Evolutionary conservation across 2,888 invertebrate species (phyloP), one percentile per base, ranked within the genome.

Genomic region (Dyspetes luteomarginatus): DNA sequence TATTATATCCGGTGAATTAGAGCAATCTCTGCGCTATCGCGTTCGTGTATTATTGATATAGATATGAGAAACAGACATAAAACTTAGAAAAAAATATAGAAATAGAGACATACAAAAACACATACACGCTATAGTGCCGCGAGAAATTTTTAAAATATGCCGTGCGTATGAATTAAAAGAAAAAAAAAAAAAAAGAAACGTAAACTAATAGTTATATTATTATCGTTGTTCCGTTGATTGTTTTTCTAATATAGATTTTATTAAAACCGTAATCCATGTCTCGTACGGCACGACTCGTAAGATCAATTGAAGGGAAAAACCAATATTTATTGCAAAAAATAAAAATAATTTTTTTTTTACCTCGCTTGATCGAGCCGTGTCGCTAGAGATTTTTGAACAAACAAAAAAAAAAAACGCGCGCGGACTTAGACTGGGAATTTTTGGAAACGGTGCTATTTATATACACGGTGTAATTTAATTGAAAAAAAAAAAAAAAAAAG

Each of bases 141-240:
- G 86, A 87, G 82, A 89, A 86, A 86, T 86, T 90, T 88, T 84
- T 3, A 60, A n/a, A n/a, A 45, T 4, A 28, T 52, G 67, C 62
- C 55, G 36, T 68, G 71, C 48, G 58, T 48, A 76, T 30, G 45
- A 68, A 55, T 12, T n/a, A 48, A 30, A 58, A 69, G 17, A 28
- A 58, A 17, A 58, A 65, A 55, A 45, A 41, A 45, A 45, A 24
- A 71, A 17, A 67, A 71, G 65, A 72, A 75, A 64, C 55, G 55
- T 73, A 67, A 76, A 67, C 71, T 80, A 86, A 86, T 87, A 83
- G 87, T 84, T 90, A 89, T 73, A 88, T 88, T 74, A 89, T 83
- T 89, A 90, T 84, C 87, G 91, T 91, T 91, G 89, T 91, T 92
- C 86, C 84, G 91, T 91, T 91, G 78, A 91, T 91, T 90, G 91